Evolutionary conservation across 2,888 invertebrate genomes (phyloP).

Genomic region (Prenolepis imparis): DNA sequence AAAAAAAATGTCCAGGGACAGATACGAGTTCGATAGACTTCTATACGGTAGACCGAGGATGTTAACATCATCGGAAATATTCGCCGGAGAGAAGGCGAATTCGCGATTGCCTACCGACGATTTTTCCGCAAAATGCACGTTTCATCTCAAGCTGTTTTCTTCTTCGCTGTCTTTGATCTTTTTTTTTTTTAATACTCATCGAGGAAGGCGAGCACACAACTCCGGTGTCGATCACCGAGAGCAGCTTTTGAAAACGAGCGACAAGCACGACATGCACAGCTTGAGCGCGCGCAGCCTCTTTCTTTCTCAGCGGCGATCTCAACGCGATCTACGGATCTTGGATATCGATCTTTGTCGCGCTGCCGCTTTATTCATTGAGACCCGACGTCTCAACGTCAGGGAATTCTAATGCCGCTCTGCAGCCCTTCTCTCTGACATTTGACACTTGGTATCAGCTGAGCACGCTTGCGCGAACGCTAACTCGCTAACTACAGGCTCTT

Average conservation of each 20-base stretch:
- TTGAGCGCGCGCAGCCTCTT: conserved; percentile 10
- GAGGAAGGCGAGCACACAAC: neutral
- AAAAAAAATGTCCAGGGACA: conserved; percentile 8
- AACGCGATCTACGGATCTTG: neutral
- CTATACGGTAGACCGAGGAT: neutral
- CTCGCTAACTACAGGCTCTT: neutral
- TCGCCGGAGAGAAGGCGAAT: neutral
- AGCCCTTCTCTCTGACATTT: neutral
- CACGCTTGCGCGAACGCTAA: conserved; percentile 23
- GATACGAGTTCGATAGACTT: neutral
- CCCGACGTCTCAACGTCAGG: neutral
- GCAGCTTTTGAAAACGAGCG: conserved; percentile 30
- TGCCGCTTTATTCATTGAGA: conserved; percentile 10
- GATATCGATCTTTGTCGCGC: neutral
- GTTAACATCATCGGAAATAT: neutral
- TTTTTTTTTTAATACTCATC: conserved; percentile 14
- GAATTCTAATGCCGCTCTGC: conserved; percentile 7
- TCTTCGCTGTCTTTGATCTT: conserved; percentile 20
- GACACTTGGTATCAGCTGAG: neutral
- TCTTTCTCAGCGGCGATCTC: conserved; percentile 7
- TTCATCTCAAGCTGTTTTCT: conserved; percentile 28
- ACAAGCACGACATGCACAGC: conserved; percentile 22
- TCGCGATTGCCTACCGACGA: conserved; percentile 13
- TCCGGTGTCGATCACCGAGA: neutral
- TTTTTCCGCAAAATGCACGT: conserved; percentile 31